phyloP scores from a whole-genome alignment of 2,113 vertebrate species.

The Cyanoderma ruficeps region DNA sequence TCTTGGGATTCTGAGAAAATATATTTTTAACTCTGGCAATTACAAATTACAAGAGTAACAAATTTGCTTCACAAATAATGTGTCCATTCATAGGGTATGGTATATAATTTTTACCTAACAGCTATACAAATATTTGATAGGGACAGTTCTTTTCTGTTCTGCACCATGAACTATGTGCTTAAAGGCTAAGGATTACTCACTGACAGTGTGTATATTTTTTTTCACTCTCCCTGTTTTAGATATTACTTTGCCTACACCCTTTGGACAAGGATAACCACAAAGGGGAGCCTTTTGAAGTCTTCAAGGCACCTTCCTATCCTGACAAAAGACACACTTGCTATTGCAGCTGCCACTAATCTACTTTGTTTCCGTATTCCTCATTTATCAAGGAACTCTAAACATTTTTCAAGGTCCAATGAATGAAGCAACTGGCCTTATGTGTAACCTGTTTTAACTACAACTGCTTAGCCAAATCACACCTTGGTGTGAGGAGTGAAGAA shows the following conservation, averaged over 20 bases:
- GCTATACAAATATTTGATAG: neutral
- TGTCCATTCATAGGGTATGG: neutral
- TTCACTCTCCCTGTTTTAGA: neutral
- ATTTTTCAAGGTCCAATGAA: neutral
- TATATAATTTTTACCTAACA: neutral
- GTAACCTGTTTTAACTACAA: neutral
- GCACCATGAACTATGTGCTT: neutral
- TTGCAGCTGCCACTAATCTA: neutral
- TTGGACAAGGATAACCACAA: neutral
- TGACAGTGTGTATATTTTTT: neutral
- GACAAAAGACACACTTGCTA: neutral
- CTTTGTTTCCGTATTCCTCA: neutral
- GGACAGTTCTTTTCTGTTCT: neutral
- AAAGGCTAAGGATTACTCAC: neutral
- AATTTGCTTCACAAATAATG: neutral
- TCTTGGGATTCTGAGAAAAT: neutral
- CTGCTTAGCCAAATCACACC: neutral
- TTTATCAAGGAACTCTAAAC: neutral
- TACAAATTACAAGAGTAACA: neutral
- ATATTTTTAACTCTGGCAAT: neutral
- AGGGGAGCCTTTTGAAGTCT: neutral
- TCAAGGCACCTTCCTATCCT: neutral
- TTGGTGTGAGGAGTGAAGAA: neutral
- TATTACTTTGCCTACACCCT: neutral
- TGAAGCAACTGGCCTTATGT: neutral